Evolutionary conservation across 2,113 vertebrate genomes (phyloP), one percentile per base, ranked within the genome.

Genomic region (Grantiella picta): DNA sequence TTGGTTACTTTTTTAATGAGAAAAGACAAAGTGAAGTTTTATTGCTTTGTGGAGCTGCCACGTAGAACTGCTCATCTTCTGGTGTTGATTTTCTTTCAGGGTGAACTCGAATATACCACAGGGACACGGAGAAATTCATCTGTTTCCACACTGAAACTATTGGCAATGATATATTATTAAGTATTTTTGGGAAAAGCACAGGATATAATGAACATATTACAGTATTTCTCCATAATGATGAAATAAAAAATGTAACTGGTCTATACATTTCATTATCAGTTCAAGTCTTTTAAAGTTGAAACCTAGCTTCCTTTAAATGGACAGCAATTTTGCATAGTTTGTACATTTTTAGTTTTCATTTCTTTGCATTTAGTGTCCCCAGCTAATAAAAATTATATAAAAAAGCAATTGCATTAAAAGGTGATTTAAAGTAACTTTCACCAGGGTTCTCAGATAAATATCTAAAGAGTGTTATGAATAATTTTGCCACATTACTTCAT

Each of bases 91-190:
- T 95, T 80, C 61, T 23, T 81, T 92, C 27, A 5, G 7, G 4
- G 12, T n/a, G 24, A 83, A 68, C 31, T 83, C 50, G 90, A 80
- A 52, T 87, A 50, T 42, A 85, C 83, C 49, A 44, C 33, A 89
- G 82, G 64, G 76, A 90, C 20, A 11, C 40, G 61, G 22, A 83
- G 76, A 96, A 96, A 94, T 59, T 53, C 47, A 91, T 86, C 80
- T 90, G 76, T 82, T 96, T 96, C 91, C 86, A n/a, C 38, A 92
- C 2, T 77, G 90, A 88, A 96, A 92, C 72, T 93, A 54, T 63
- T 82, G 47, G 42, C 80, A 89, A 45, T 82, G 63, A 92, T 89
- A 70, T 91, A 95, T 79, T 90, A 77, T 38, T 50, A 54, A 47
- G 14, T 29, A 77, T 70, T 79, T 81, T 24, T 7, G 15, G 15